Evolutionary conservation across 2,888 invertebrate genomes (phyloP).

Genomic region (Drosophila lacicola): DNA sequence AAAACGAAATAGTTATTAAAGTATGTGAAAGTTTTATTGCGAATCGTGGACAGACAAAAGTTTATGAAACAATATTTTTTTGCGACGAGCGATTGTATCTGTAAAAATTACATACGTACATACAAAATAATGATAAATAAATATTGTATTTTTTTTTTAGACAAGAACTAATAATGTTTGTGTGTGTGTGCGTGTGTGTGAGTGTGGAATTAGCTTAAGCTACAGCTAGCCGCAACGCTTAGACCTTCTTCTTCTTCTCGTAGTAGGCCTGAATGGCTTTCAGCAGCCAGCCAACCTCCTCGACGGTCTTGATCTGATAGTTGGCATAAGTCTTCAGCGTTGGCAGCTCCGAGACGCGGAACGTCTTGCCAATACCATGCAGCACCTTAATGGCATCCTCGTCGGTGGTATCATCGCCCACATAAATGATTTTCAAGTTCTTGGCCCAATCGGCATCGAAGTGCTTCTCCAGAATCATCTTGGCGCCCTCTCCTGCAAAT

Average conservation of each 20-base stretch:
- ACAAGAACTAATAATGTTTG: slow-evolving; percentile 33
- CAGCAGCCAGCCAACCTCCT: slow-evolving; percentile 90
- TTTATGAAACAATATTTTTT: slow-evolving; percentile 28
- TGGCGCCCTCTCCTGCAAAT: slow-evolving; percentile 87
- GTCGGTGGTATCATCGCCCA: slow-evolving; percentile 94
- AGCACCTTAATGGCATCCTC: slow-evolving; percentile 95
- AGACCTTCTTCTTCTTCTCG: slow-evolving; percentile 83
- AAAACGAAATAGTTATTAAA: slow-evolving; percentile 18
- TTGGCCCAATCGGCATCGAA: slow-evolving; percentile 93
- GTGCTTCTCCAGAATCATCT: slow-evolving; percentile 91
- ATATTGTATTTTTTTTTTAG: slow-evolving; percentile 40
- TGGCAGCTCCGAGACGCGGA: slow-evolving; percentile 90
- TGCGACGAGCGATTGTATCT: slow-evolving; percentile 20
- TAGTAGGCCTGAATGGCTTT: slow-evolving; percentile 87
- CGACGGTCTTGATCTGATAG: slow-evolving; percentile 90
- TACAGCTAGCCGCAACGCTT: slow-evolving; percentile 50
- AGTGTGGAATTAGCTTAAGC: slow-evolving; percentile 78
- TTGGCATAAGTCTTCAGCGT: slow-evolving; percentile 90
- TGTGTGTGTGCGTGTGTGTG: slow-evolving; percentile 29
- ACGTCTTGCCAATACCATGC: slow-evolving; percentile 88
- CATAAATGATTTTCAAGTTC: slow-evolving; percentile 92
- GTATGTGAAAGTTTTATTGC: slow-evolving; percentile 56
- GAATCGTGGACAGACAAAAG: slow-evolving; percentile 45
- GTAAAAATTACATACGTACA: slow-evolving; percentile 45
- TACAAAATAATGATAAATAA: slow-evolving; percentile 40